Percentiles rank a stretch among this genome's conserved stretches.
Conservation (phyloP, 2,888 invertebrate species). For the Dicycla oo region DNA sequence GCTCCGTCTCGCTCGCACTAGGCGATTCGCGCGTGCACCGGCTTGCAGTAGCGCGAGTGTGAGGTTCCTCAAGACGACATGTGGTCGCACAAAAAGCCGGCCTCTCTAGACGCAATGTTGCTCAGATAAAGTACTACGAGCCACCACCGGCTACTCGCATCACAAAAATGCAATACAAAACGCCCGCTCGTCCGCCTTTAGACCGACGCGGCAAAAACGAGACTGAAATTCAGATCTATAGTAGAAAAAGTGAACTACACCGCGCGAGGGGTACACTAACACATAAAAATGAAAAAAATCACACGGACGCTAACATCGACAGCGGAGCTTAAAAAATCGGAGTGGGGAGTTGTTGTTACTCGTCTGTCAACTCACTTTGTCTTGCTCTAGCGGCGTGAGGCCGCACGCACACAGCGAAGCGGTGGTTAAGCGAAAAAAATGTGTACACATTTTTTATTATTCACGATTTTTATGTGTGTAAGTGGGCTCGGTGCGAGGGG, state of each 20-base stretch:
- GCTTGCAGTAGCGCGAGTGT: conserved; percentile 77
- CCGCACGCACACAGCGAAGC: conserved; percentile 84
- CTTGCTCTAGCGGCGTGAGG: conserved; percentile 85
- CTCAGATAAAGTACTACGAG: conserved; percentile 71
- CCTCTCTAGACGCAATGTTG: conserved; percentile 74
- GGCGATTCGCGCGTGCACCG: conserved; percentile 84
- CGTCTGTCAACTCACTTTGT: conserved; percentile 75
- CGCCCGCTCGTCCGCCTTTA: conserved; percentile 88
- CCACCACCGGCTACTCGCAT: conserved; percentile 77
- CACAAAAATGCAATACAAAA: conserved; percentile 88
- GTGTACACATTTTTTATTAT: conserved; percentile 91
- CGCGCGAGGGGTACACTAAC: conserved; percentile 90
- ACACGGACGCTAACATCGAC: conserved; percentile 87
- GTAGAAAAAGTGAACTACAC: conserved; percentile 91
- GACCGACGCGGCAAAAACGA: conserved; percentile 91
- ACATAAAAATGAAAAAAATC: conserved; percentile 90
- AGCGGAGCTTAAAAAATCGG: conserved; percentile 89
- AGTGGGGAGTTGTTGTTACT: conserved; percentile 82
- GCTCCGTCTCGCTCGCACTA: conserved; percentile 83
- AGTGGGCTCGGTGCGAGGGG: conserved; percentile 87
- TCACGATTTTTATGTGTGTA: conserved; percentile 91
- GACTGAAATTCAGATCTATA: conserved; percentile 91
- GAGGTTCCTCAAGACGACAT: conserved; percentile 79
- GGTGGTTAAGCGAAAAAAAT: conserved; percentile 90
- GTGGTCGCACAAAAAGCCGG: conserved; percentile 85